Evolutionary conservation across 2,113 vertebrate species (phyloP), one percentile per base, ranked within the genome.

Genomic region (Ivindomyrus marchei): DNA sequence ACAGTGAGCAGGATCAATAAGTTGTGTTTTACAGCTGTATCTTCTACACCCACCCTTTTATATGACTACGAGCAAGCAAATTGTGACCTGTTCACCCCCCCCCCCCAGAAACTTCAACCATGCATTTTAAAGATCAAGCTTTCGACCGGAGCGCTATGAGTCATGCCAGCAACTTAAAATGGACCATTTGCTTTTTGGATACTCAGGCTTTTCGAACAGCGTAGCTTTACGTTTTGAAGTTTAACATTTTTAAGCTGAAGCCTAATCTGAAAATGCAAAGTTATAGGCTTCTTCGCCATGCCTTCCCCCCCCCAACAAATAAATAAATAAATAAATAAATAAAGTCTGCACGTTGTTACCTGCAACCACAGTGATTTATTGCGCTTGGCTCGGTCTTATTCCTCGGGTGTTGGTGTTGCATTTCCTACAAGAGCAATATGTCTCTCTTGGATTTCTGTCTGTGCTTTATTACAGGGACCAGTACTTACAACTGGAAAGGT

Each of bases 101-200:
- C 49, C 10, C 50, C 36, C 24, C 24, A 1, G 21, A 19, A n/a
- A 85, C 24, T 17, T 27, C 42, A 4, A 0, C 1, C 10, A 10
- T 47, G 39, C 8, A 24, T 47, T 47, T 85, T 85, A 10, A 39
- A 85, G 83, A 24, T 85, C 19, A 24, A 15, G 9, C 39, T 49
- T 62, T 89, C 3, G 27, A 21, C 8, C 4, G 17, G 15, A 74
- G 66, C 1, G 49, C 9, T 88, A 31, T 77, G n/a, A 80, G 45
- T 84, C 50, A 62, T 39, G 56, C 49, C 31, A 42, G 10, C 56
- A 27, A 85, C 24, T 87, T 52, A 66, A 8, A 89, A 49, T 49
- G n/a, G 45, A 17, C 80, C 17, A 85, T 91, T n/a, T 17, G 58
- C 19, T 91, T 91, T 46, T 91, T 49, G 36, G 56, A 66, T 31